Evolutionary conservation across 2,113 vertebrate species (phyloP).

Genomic region (Hippocampus abdominalis): DNA sequence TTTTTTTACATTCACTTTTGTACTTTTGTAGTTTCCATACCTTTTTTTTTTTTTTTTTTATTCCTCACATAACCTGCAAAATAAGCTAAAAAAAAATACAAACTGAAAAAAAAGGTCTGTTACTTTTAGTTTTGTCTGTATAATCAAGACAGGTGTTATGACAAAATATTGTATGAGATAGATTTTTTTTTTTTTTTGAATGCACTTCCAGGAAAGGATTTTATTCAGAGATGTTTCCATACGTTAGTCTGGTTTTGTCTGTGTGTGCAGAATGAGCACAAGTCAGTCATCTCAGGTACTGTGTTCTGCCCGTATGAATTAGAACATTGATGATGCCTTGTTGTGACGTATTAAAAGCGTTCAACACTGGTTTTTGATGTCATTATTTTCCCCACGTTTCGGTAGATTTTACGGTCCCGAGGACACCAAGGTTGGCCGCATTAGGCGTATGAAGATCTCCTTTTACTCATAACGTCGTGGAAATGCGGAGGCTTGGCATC

Average conservation of each 20-base stretch:
- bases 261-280: conserved; percentile 16
- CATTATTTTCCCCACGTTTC: no score
- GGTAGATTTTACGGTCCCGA: no score
- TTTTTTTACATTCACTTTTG: conserved; percentile 63
- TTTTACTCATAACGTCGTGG: no score
- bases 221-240: conserved; percentile 23
- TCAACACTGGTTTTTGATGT: neutral
- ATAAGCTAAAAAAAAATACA: conserved; percentile 65
- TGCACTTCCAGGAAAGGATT: conserved; percentile 61
- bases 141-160: conserved; percentile 39
- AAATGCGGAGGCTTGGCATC: no score
- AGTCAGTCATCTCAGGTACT: conserved; percentile 62
- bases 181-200: conserved; percentile 29
- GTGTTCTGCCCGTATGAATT: conserved; percentile 54
- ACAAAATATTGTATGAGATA: conserved; percentile 44
- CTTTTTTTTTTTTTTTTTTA: conserved; percentile 17
- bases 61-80: conserved; percentile 35
- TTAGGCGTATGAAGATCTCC: no score
- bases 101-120: conserved; percentile 21
- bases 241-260: conserved; percentile 14
- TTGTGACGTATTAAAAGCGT: conserved; percentile 31
- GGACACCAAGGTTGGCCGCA: no score
- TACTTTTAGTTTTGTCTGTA: conserved; percentile 47
- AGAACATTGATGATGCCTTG: conserved; percentile 23
- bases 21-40: conserved; percentile 51